A percentile compares a stretch with the other conserved stretches of the same genome.
These are phyloP conservation scores for Apamea epomidion DNA, from an alignment of 2,888 invertebrate species.

Conservation along the genomic window DNA sequence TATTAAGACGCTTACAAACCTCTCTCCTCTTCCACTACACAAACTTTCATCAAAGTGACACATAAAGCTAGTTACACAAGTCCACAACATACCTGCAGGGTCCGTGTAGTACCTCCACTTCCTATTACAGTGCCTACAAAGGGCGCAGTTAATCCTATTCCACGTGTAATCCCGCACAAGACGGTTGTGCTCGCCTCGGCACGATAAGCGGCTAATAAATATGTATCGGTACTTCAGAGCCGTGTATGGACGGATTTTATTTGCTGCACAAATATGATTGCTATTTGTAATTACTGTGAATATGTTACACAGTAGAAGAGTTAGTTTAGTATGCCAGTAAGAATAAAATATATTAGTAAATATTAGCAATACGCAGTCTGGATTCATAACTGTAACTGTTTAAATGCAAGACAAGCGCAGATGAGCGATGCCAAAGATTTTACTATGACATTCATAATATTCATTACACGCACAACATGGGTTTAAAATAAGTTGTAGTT, in stretches of 20 bases:
- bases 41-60: neutral
- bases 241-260: constrained; percentile 37
- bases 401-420: neutral
- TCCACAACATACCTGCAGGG: constrained; percentile 14
- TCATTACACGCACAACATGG: no score
- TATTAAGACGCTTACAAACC: neutral
- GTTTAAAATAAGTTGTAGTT: neutral
- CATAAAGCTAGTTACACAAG: constrained; percentile 30
- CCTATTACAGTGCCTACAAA: constrained; percentile 25
- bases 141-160: constrained; percentile 45
- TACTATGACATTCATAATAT: neutral
- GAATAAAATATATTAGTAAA: neutral
- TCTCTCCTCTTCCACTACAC: no score
- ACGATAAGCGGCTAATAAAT: constrained; percentile 57
- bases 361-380: no score
- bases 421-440: neutral
- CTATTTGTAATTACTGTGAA: constrained; percentile 16
- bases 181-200: constrained; percentile 4
- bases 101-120: neutral
- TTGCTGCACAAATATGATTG: constrained; percentile 23
- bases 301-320: neutral
- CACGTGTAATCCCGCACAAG: constrained; percentile 45
- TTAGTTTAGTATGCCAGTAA: neutral
- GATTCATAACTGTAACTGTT: neutral
- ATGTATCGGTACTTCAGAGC: constrained; percentile 49